Percentiles rank a stretch among this genome's conserved stretches.
phyloP scores from a whole-genome alignment of 2,888 invertebrate genomes.

The Drosophila eohydei region DNA sequence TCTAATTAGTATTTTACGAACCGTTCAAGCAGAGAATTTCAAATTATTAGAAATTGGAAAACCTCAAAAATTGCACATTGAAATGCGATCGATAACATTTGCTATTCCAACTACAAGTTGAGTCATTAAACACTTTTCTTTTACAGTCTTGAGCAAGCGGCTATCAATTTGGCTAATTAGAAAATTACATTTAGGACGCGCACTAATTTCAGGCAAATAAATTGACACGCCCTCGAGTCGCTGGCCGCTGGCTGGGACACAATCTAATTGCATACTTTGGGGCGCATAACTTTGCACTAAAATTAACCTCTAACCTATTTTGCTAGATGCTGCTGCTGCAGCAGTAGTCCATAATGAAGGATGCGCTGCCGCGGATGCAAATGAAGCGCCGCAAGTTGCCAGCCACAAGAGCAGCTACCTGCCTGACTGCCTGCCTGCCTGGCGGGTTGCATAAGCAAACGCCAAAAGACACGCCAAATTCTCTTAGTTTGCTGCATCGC shows the following conservation, averaged over 20 bases:
- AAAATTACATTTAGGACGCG: slow-evolving; percentile 73
- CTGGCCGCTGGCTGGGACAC: slow-evolving; percentile 57
- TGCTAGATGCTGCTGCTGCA: slow-evolving; percentile 41
- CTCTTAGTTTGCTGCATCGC: slow-evolving; percentile 18
- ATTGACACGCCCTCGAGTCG: slow-evolving; percentile 51
- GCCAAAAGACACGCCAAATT: slow-evolving; percentile 77
- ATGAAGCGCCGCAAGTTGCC: slow-evolving; percentile 68
- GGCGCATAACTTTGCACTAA: slow-evolving; percentile 81
- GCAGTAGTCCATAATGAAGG: slow-evolving; percentile 69
- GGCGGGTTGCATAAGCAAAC: slow-evolving; percentile 51
- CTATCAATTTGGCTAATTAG: slow-evolving; percentile 66
- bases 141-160: background rate
- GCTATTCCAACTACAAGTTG: background rate
- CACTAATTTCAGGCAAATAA: slow-evolving; percentile 74
- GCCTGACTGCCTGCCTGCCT: slow-evolving; percentile 20
- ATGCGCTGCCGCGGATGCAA: slow-evolving; percentile 69
- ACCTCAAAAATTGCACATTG: background rate
- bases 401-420: slow-evolving; percentile 40
- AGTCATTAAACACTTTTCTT: background rate
- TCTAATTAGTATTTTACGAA: slow-evolving; percentile 12
- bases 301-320: slow-evolving; percentile 82
- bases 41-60: background rate
- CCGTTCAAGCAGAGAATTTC: background rate
- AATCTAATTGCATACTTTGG: slow-evolving; percentile 81
- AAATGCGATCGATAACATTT: no score